These are phyloP conservation scores for Parazoanthus swiftii DNA, from an alignment of 92 coral and sea anemone genomes.

Conservation along the genomic window DNA sequence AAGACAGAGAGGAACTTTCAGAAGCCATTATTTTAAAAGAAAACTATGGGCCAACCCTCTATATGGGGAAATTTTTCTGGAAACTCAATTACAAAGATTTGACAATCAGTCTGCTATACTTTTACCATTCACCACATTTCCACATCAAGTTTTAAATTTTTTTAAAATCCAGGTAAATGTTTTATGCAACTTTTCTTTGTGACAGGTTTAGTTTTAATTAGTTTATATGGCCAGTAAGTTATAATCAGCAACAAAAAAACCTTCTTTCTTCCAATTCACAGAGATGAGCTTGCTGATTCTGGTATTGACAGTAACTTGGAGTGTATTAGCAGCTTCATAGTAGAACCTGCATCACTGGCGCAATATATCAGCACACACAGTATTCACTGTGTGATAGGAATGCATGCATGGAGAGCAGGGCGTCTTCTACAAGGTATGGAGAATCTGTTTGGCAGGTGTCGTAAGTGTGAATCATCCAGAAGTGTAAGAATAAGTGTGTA, in stretches of 20 bases:
- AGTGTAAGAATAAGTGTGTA: no score
- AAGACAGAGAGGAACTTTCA: no score
- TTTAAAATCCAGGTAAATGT: neutral
- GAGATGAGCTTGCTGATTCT: conserved; percentile 65
- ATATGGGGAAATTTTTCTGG: no score
- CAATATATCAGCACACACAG: conserved; percentile 48
- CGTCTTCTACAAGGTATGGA: conserved; percentile 69
- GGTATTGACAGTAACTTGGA: conserved; percentile 68
- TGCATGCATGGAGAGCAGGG: conserved; percentile 97
- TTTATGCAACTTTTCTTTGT: neutral
- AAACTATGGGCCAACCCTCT: no score
- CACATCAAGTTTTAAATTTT: neutral
- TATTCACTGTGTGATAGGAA: conserved; percentile 75
- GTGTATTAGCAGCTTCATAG: conserved; percentile 58
- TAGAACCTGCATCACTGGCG: conserved; percentile 38
- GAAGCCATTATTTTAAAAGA: no score
- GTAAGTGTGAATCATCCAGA: no score
- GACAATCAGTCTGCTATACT: neutral
- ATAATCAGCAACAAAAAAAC: neutral
- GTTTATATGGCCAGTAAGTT: no score
- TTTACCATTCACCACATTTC: neutral
- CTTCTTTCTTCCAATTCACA: conserved; percentile 24
- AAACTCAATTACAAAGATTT: no score
- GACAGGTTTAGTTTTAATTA: neutral
- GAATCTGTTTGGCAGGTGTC: neutral